Base-by-base conservation (phyloP, 2,888 invertebrate species). In the Anaspis maculata region DNA sequence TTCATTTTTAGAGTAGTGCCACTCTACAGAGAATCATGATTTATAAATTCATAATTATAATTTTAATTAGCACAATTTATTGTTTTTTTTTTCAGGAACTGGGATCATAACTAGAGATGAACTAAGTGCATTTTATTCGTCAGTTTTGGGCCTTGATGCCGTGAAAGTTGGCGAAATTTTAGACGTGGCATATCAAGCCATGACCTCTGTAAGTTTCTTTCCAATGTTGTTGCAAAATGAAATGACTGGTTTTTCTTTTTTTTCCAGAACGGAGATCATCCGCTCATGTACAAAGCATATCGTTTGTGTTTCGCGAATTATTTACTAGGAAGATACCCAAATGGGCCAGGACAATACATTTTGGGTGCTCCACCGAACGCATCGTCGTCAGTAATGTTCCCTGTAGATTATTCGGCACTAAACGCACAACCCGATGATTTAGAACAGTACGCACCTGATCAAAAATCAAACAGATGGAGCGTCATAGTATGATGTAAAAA, bases 311-410 rank as follows among this genome's bases (percentile, higher is more conserved):
- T 80, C 61, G 76, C 80, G 26, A 83, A 83, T 62, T 83, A 81
- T 71, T 66, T 83, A 43, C 71, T 83, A 61, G 83, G 80, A 3
- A 74, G 79, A 55, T 77, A 78, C 50, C 83, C 83, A 3, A 82
- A 83, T 55, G 83, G 83, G 1, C 81, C 82, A 0, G 83, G 83
- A 1, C 81, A 83, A 51, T 81, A 77, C 71, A 72, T 83, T 27
- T 72, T 83, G 15, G 82, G 82, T 11, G 74, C 75, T 3, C 69
- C 75, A 2, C 71, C 72, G 45, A 70, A 67, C 44, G 64, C 72
- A 13, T 57, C 71, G 7, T 72, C 71, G 3, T 72, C 70, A 30
- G 73, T 73, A 2, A 73, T 76, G 7, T 83, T 82, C 56, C 83
- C 83, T 2, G 78, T 83, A 31, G 83, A 83, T 68, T 83, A 83